Percentiles rank a stretch among this genome's conserved stretches.
Conservation (phyloP, 2,797 vertebrate species). For the Falco peregrinus region DNA sequence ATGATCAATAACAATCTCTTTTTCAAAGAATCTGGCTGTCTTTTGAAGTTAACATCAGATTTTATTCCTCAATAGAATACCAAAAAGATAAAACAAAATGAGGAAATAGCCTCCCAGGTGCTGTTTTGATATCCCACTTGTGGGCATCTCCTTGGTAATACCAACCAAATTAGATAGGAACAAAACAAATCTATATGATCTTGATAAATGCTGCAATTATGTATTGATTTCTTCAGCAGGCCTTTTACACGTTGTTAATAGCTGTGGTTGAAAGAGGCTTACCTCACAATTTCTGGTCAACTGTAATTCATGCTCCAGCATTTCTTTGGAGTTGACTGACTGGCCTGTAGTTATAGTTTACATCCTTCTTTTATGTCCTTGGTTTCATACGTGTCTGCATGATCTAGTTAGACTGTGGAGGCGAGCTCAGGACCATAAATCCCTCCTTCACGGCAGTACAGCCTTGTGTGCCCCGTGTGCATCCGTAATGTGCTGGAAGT, state of each 20-base stretch:
- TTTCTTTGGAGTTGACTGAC: background rate
- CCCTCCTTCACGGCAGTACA: background rate
- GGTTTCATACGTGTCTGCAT: background rate
- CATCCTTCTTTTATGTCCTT: background rate
- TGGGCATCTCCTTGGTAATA: slow-evolving; percentile 3
- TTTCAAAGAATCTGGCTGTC: slow-evolving; percentile 52
- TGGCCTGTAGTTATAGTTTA: slow-evolving; percentile 5
- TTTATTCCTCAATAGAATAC: slow-evolving; percentile 33
- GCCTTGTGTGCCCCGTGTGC: background rate
- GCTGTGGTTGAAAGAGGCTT: slow-evolving; percentile 14
- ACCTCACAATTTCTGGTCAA: background rate
- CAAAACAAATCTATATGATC: slow-evolving; percentile 41
- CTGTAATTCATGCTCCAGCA: background rate
- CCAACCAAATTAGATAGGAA: slow-evolving; percentile 27
- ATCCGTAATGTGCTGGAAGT: background rate
- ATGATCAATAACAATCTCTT: slow-evolving; percentile 63
- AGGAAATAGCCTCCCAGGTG: slow-evolving; percentile 28
- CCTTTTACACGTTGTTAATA: slow-evolving; percentile 19
- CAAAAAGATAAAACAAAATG: slow-evolving; percentile 10
- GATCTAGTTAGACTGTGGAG: background rate
- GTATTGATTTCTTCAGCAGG: slow-evolving; percentile 47
- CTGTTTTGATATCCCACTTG: slow-evolving; percentile 28
- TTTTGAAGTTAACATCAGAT: slow-evolving; percentile 63
- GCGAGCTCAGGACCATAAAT: background rate
- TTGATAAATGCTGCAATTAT: slow-evolving; percentile 57